Conservation (phyloP, 2,797 vertebrate species). For the Antennarius maculatus region DNA sequence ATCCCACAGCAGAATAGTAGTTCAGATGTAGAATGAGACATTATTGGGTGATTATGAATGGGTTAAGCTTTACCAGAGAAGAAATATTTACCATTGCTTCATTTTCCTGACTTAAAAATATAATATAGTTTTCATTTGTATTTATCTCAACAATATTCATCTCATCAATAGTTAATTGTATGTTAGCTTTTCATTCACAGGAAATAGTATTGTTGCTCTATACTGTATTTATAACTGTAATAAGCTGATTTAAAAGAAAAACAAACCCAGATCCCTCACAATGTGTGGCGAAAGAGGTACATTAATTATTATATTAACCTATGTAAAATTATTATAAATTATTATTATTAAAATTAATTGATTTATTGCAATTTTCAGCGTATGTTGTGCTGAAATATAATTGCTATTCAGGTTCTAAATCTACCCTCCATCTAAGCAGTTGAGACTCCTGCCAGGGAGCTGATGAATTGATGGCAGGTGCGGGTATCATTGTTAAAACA, state of each 20-base stretch:
- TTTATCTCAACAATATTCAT: conserved; percentile 2
- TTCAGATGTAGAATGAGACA: conserved; percentile 38
- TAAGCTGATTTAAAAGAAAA: too few species aligned
- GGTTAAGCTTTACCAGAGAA: not conserved
- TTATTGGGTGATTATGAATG: conserved; percentile 17
- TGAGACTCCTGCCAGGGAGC: conserved; percentile 54
- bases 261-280: too few species aligned
- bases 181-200: not conserved
- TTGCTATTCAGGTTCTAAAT: conserved; percentile 27
- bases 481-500: conserved; percentile 61
- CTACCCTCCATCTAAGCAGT: conserved; percentile 33
- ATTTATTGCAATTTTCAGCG: not conserved
- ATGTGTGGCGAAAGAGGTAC: too few species aligned
- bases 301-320: too few species aligned
- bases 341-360: too few species aligned
- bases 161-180: not conserved
- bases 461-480: conserved; percentile 64
- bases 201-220: not conserved
- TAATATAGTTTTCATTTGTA: not conserved
- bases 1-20: conserved; percentile 5
- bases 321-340: too few species aligned
- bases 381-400: conserved; percentile 17
- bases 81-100: not conserved
- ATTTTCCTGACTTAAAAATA: conserved; percentile 10
- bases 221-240: too few species aligned